Evolutionary conservation across 2,888 invertebrate genomes (phyloP), one percentile per base, ranked within the genome.

Genomic region (Cerastis leucographa): DNA sequence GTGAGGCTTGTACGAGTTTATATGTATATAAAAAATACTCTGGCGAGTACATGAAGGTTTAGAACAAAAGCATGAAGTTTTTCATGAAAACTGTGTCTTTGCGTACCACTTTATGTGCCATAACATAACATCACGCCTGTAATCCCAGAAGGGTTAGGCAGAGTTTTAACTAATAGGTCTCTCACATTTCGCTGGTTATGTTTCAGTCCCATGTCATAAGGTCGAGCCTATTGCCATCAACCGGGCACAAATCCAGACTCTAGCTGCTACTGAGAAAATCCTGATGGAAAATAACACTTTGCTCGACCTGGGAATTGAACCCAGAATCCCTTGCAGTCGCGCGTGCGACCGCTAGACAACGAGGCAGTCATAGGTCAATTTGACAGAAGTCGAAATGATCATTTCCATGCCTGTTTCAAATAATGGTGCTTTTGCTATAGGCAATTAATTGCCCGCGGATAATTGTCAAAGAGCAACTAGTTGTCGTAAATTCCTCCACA

Each of bases 391-490:
- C 7, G 8, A 35, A 68, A 62, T 29, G 12, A n/a, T 62, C 11
- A 29, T 7, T 22, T 46, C 0, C 22, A 25, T 40, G 7, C 11
- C 17, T 40, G 25, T 22, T 56, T 42, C 14, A 29, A 44, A 49
- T 49, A 61, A 76, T 49, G n/a, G 19, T 22, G 42, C 7, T 76
- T 11, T 77, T 66, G n/a, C 1, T n/a, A 19, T 11, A 29, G n/a
- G 42, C 1, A 42, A 44, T 64, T 62, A 51, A 44, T 46, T 46
- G n/a, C 35, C 17, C 35, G 5, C 6, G 44, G 46, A 40, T 40
- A 44, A 6, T 56, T 29, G 9, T 51, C 54, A 75, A 65, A 76
- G 76, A 40, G 22, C 25, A 64, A 56, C 35, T 42, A 64, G 29
- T 46, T 64, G 22, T 56, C 66, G 59, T 35, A 51, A 67, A 35